Conservation (phyloP, 2,888 invertebrate genomes). For the Polydrusus pterygomalis region DNA sequence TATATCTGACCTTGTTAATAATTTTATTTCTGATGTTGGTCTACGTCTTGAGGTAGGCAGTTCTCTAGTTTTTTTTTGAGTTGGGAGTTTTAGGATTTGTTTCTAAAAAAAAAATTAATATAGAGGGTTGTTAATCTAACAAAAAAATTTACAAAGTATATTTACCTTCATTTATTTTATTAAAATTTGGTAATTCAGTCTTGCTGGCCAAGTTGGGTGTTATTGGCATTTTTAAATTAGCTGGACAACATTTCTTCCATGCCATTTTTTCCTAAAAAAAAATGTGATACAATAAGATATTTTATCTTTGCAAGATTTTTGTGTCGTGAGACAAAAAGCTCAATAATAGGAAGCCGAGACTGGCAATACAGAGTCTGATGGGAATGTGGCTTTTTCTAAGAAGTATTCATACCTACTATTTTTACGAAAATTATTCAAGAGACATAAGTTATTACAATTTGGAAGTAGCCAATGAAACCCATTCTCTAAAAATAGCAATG, state of each 20-base stretch:
- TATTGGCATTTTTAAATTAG: constrained; percentile 2
- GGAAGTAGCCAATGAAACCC: too few species aligned
- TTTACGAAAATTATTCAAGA: too few species aligned
- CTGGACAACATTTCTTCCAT: background rate
- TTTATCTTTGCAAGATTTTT: too few species aligned
- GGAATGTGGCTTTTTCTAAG: too few species aligned
- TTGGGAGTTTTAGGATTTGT: background rate
- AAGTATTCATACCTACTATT: too few species aligned
- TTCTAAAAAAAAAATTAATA: background rate
- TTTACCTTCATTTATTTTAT: constrained; percentile 11
- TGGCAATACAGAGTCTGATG: too few species aligned
- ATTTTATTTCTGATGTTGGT: background rate
- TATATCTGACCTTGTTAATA: constrained; percentile 6
- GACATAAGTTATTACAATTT: too few species aligned
- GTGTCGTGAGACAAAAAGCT: too few species aligned
- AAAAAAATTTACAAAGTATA: background rate
- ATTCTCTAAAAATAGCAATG: too few species aligned
- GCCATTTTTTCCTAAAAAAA: background rate
- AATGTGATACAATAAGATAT: background rate
- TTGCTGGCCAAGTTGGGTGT: background rate
- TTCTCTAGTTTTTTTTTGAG: background rate
- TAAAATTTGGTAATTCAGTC: background rate
- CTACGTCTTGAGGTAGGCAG: constrained; percentile 4
- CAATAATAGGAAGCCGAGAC: too few species aligned
- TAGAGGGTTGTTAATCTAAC: background rate